These are phyloP conservation scores for Thinocorus orbignyianus DNA, from an alignment of 2,113 vertebrate species.

Conservation along the genomic window DNA sequence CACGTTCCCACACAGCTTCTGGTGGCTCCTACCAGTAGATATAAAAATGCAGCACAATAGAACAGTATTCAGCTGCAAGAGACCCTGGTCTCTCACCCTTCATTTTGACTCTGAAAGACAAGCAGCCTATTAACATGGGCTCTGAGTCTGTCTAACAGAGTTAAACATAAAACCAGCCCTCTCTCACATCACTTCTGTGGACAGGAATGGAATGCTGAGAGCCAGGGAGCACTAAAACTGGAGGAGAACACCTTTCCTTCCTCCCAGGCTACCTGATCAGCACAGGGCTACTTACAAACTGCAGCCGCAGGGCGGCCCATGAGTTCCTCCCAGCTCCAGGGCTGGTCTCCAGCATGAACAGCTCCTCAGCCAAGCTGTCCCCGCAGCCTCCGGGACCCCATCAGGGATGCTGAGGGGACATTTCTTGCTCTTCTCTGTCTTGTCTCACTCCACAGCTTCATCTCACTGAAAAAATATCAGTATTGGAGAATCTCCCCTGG, in stretches of 20 bases:
- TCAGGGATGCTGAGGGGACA: neutral
- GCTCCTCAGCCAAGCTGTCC: neutral
- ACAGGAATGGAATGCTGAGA: neutral
- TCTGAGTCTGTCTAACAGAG: neutral
- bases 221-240: neutral
- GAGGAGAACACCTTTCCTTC: conserved; percentile 12
- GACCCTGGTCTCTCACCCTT: neutral
- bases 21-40: neutral
- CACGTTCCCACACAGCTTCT: neutral
- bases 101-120: neutral
- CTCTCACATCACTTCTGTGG: neutral
- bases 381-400: neutral
- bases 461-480: neutral
- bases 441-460: neutral
- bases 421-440: neutral
- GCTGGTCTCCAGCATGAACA: neutral
- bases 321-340: neutral
- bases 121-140: neutral
- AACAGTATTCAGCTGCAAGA: neutral
- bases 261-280: neutral
- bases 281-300: neutral
- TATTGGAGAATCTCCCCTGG: neutral
- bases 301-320: neutral
- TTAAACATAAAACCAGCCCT: neutral
- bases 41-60: neutral